Evolutionary conservation across 2,797 vertebrate species (phyloP).

Genomic region (Muscicapa striata): DNA sequence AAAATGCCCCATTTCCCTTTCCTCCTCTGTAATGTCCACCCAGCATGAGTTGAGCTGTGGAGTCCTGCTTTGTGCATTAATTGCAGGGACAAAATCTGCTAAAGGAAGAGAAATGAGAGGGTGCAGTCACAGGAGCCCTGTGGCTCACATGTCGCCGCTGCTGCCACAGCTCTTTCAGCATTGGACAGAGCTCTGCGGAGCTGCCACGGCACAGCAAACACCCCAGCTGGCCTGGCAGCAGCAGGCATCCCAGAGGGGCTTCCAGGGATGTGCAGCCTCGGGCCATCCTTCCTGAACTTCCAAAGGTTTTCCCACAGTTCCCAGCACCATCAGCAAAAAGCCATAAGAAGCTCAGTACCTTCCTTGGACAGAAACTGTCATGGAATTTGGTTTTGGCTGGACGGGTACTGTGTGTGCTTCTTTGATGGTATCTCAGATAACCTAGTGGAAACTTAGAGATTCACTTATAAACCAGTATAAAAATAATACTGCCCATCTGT

Average conservation of each 20-base stretch:
- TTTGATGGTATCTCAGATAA: conserved; percentile 72
- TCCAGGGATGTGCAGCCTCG: background rate
- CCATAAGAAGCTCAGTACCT: background rate
- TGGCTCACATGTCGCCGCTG: rapidly evolving
- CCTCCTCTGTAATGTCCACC: background rate
- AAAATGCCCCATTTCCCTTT: background rate
- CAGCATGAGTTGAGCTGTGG: background rate
- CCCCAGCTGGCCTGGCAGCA: background rate
- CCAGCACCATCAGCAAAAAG: background rate
- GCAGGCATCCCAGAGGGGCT: background rate
- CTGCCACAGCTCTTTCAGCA: background rate
- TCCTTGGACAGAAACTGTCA: background rate
- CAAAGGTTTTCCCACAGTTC: background rate
- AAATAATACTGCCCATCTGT: conserved; percentile 79
- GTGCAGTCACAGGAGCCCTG: background rate
- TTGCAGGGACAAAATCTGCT: background rate
- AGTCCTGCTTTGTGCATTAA: background rate
- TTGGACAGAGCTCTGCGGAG: background rate
- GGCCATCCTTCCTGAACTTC: background rate
- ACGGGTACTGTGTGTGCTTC: background rate
- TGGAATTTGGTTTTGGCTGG: background rate
- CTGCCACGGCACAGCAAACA: background rate
- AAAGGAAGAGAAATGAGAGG: background rate
- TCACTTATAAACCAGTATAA: conserved; percentile 74
- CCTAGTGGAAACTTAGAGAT: conserved; percentile 73